Conservation (phyloP, 2,113 vertebrate species). For the Oenanthe melanoleuca region DNA sequence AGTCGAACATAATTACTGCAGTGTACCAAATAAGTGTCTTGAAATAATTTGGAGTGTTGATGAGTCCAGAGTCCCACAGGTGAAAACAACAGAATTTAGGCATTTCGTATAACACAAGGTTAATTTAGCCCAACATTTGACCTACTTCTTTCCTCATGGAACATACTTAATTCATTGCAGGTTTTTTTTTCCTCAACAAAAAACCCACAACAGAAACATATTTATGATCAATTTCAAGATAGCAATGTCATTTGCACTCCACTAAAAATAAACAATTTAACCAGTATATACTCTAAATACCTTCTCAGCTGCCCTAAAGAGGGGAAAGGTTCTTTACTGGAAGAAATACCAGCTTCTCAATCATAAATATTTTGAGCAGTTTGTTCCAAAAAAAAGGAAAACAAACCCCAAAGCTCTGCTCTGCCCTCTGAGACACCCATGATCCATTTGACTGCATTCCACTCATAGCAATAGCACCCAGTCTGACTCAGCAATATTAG, state of each 20-base stretch:
- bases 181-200: background rate
- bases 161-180: background rate
- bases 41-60: background rate
- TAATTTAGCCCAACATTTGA: background rate
- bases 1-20: background rate
- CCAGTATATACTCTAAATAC: background rate
- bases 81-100: background rate
- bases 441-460: background rate
- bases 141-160: constrained; percentile 30
- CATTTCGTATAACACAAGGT: background rate
- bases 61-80: background rate
- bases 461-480: background rate
- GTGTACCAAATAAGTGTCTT: background rate
- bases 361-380: background rate
- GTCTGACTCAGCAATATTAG: background rate
- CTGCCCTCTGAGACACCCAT: background rate
- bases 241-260: background rate
- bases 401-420: background rate
- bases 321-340: background rate
- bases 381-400: background rate
- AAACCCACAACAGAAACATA: background rate
- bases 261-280: background rate
- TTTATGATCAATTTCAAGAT: background rate
- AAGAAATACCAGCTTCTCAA: background rate
- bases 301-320: background rate